Evolutionary conservation across 2,113 vertebrate genomes (phyloP).

Genomic region (Panthera uncia): DNA sequence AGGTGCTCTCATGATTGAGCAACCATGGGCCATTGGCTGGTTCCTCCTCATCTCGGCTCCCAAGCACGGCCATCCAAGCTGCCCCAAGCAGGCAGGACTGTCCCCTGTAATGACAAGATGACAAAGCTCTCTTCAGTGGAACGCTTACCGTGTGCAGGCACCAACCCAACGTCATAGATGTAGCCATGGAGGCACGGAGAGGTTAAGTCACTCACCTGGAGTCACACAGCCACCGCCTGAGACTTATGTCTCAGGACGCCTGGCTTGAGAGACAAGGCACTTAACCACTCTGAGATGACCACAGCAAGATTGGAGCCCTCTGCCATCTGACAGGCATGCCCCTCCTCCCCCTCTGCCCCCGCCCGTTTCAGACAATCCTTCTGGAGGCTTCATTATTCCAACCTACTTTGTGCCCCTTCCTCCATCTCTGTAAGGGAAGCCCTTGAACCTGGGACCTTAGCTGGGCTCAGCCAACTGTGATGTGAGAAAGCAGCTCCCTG

Average conservation of each 20-base stretch:
- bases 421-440: not conserved
- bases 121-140: not conserved
- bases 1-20: not conserved
- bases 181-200: not conserved
- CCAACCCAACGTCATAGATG: not conserved
- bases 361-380: not conserved
- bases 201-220: not conserved
- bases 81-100: not conserved
- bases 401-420: fast-evolving
- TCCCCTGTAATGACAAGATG: not conserved
- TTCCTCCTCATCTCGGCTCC: not conserved
- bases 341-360: not conserved
- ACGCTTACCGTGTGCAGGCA: not conserved
- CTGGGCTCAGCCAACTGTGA: not conserved
- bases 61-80: not conserved
- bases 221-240: not conserved
- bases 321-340: not conserved
- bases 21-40: not conserved
- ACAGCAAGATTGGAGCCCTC: not conserved
- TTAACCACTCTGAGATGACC: not conserved
- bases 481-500: not conserved
- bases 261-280: not conserved
- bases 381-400: not conserved
- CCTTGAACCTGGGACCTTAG: not conserved
- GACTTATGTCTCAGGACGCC: not conserved